Percentiles rank a stretch among this genome's conserved stretches.
phyloP scores from a whole-genome alignment of 2,113 vertebrate genomes.

The Apteryx owenii region DNA sequence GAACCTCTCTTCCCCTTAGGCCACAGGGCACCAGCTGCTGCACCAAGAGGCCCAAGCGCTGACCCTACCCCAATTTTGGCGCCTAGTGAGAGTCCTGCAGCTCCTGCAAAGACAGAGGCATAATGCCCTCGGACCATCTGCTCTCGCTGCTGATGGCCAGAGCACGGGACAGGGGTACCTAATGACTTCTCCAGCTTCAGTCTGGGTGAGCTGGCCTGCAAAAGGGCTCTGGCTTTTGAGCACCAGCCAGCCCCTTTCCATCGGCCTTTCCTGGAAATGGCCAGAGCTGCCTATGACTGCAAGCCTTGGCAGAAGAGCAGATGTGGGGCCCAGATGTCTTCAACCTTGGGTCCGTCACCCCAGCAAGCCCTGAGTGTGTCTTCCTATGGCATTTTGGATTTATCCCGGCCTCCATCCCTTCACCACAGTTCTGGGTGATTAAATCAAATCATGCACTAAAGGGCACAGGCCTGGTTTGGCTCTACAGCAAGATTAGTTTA shows the following conservation, averaged over 20 bases:
- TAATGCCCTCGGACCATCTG: rapidly evolving
- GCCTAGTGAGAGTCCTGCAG: neutral
- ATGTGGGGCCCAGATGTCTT: neutral
- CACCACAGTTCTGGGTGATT: rapidly evolving
- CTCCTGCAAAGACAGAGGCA: neutral
- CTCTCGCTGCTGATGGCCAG: neutral
- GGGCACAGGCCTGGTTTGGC: neutral
- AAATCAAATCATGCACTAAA: rapidly evolving
- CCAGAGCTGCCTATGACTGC: rapidly evolving
- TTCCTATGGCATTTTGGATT: rapidly evolving
- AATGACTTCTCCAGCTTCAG: rapidly evolving
- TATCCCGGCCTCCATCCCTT: neutral
- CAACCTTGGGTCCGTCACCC: neutral
- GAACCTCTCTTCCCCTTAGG: rapidly evolving
- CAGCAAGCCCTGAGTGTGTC: neutral
- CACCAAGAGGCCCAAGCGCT: rapidly evolving
- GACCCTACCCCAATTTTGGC: rapidly evolving
- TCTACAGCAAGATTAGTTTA: rapidly evolving
- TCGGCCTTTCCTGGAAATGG: neutral
- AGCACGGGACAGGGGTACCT: neutral
- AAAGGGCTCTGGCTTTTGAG: neutral
- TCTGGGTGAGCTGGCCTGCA: neutral
- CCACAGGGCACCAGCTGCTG: rapidly evolving
- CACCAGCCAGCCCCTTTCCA: neutral
- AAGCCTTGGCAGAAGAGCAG: too few relatives aligned